Evolutionary conservation across 2,797 vertebrate species (phyloP).

Genomic region (Petrocephalus schoutedeni): DNA sequence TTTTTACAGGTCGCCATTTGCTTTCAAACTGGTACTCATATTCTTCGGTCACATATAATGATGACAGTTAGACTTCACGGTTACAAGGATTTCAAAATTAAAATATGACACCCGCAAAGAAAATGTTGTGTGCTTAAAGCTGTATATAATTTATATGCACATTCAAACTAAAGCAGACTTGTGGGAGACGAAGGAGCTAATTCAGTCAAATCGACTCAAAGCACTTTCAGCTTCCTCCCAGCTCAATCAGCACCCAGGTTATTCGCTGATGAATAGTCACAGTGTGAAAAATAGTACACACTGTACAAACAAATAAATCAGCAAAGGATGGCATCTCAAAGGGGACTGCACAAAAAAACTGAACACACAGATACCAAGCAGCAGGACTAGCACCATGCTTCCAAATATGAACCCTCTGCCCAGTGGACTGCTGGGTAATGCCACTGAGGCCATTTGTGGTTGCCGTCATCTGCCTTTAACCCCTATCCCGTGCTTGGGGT

Average conservation of each 20-base stretch:
- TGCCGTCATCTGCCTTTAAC: not conserved
- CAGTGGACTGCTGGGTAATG: not conserved
- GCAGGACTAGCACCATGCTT: not conserved
- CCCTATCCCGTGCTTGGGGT: no score
- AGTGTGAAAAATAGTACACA: not conserved
- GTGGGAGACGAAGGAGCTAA: not conserved
- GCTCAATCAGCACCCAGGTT: not conserved
- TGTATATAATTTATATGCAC: not conserved
- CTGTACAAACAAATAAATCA: not conserved
- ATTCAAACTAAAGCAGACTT: slow-evolving; percentile 8
- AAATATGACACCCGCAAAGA: slow-evolving; percentile 1
- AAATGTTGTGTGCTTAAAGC: not conserved
- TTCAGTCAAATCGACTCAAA: not conserved
- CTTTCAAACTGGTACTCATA: not conserved
- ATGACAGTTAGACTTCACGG: not conserved
- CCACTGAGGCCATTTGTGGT: not conserved
- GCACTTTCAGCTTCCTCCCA: not conserved
- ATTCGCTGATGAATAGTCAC: not conserved
- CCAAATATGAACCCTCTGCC: not conserved
- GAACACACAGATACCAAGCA: not conserved
- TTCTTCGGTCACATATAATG: not conserved
- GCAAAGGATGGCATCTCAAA: not conserved
- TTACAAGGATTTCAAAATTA: slow-evolving; percentile 1
- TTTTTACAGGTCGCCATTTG: not conserved
- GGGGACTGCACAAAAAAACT: not conserved